phyloP scores from a whole-genome alignment of 2,888 invertebrate species.

The Frankliniella intonsa region DNA sequence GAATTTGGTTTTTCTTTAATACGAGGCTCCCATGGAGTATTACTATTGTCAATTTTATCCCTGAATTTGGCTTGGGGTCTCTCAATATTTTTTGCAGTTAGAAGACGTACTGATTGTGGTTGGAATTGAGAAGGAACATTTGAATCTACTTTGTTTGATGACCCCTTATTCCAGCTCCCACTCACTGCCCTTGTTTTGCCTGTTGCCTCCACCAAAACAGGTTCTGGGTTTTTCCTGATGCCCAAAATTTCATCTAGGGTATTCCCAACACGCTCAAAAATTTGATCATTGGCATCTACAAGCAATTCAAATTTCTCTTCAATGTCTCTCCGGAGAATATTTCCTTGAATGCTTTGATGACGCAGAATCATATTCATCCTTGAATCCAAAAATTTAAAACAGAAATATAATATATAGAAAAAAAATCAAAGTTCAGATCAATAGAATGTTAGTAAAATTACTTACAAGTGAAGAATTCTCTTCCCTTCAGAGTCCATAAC shows the following conservation, averaged over 20 bases:
- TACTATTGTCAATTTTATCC: constrained; percentile 74
- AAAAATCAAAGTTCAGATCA: constrained; percentile 1
- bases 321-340: constrained; percentile 53
- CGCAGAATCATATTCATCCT: constrained; percentile 55
- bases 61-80: constrained; percentile 82
- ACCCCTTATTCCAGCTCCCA: constrained; percentile 58
- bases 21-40: constrained; percentile 72
- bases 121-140: not conserved
- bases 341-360: constrained; percentile 54
- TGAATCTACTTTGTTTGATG: constrained; percentile 25
- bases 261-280: constrained; percentile 74
- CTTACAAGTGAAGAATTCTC: constrained; percentile 57
- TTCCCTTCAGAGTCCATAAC: constrained; percentile 60
- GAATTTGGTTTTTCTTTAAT: constrained; percentile 85
- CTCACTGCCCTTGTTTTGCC: constrained; percentile 47
- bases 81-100: constrained; percentile 66
- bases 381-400: constrained; percentile 33
- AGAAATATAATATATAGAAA: constrained; percentile 24
- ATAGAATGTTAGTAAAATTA: not conserved
- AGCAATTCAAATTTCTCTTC: constrained; percentile 72
- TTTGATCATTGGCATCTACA: constrained; percentile 74
- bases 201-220: constrained; percentile 50
- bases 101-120: constrained; percentile 49
- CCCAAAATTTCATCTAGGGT: constrained; percentile 61
- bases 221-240: constrained; percentile 52